Percentiles rank a stretch among this genome's conserved stretches.
These are phyloP conservation scores for Pyxicephalus adspersus DNA, from an alignment of 2,113 vertebrate species.

Conservation along the genomic window DNA sequence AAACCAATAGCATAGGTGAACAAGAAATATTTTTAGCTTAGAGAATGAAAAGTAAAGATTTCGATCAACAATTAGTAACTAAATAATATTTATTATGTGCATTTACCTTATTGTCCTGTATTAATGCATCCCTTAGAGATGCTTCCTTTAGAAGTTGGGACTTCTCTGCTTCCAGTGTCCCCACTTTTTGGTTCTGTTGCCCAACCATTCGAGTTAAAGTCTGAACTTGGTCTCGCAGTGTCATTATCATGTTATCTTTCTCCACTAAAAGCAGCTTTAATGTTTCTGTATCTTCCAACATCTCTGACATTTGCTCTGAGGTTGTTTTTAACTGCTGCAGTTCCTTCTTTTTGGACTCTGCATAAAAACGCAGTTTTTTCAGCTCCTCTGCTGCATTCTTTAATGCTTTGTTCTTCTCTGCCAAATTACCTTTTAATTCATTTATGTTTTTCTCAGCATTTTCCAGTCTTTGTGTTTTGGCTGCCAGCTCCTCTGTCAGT, in stretches of 20 bases:
- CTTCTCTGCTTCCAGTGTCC: constrained; percentile 74
- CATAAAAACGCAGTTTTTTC: constrained; percentile 64
- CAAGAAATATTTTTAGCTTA: too few species aligned
- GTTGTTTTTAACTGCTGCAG: constrained; percentile 66
- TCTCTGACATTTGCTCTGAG: constrained; percentile 57
- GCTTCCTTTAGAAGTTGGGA: constrained; percentile 73
- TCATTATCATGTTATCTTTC: constrained; percentile 66
- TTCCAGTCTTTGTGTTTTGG: constrained; percentile 65
- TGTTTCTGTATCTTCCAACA: constrained; percentile 63
- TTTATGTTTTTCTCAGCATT: constrained; percentile 65
- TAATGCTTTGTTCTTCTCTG: constrained; percentile 66
- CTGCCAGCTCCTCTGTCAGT: constrained; percentile 60
- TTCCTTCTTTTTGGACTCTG: constrained; percentile 69
- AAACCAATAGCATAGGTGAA: too few species aligned
- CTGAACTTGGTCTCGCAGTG: constrained; percentile 72
- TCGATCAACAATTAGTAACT: background rate
- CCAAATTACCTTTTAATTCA: constrained; percentile 56
- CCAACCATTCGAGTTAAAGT: constrained; percentile 63
- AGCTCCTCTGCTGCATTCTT: constrained; percentile 64
- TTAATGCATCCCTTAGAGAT: constrained; percentile 68
- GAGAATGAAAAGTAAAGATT: background rate
- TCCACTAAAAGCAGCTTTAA: constrained; percentile 70
- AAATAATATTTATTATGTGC: background rate
- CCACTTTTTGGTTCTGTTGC: constrained; percentile 67
- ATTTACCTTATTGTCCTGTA: constrained; percentile 77